A percentile compares a stretch with the other conserved stretches of the same genome.
Evolutionary conservation across 2,797 vertebrate species (phyloP).

Genomic region (Malurus leucopterus): DNA sequence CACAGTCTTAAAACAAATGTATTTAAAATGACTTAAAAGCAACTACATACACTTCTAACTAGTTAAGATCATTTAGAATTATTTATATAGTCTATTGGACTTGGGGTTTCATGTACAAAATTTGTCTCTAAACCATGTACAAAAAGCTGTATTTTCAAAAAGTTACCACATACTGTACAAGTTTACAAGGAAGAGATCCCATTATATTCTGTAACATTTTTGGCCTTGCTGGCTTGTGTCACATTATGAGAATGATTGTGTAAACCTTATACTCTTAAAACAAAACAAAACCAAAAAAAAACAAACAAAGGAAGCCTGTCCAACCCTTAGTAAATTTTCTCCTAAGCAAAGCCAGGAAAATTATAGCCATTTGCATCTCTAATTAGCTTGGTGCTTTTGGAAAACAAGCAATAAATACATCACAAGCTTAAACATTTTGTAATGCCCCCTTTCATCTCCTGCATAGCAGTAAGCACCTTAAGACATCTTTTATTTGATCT

Average conservation of each 20-base stretch:
- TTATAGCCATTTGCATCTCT: constrained; percentile 62
- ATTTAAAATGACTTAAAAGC: constrained; percentile 76
- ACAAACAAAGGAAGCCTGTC: constrained; percentile 61
- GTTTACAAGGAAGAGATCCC: constrained; percentile 89
- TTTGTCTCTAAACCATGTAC: constrained; percentile 88
- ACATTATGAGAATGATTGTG: constrained; percentile 82
- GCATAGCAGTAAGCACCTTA: constrained; percentile 78
- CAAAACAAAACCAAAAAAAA: constrained; percentile 8
- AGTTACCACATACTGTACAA: constrained; percentile 95
- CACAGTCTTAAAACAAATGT: constrained; percentile 77
- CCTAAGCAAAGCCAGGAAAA: constrained; percentile 72
- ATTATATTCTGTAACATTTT: constrained; percentile 80
- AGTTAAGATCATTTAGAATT: constrained; percentile 77
- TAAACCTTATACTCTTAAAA: constrained; percentile 80
- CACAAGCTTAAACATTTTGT: constrained; percentile 71
- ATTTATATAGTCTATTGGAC: constrained; percentile 78
- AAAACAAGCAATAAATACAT: constrained; percentile 74
- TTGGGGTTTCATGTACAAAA: constrained; percentile 86
- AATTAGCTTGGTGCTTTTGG: constrained; percentile 67
- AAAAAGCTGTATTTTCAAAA: constrained; percentile 91
- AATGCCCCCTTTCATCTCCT: constrained; percentile 79
- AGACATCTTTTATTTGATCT: constrained; percentile 67
- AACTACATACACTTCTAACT: constrained; percentile 75
- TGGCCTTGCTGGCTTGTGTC: constrained; percentile 78
- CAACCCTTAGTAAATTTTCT: constrained; percentile 64